Conservation (phyloP, 2,888 invertebrate genomes). For the Chloromyia formosa region DNA sequence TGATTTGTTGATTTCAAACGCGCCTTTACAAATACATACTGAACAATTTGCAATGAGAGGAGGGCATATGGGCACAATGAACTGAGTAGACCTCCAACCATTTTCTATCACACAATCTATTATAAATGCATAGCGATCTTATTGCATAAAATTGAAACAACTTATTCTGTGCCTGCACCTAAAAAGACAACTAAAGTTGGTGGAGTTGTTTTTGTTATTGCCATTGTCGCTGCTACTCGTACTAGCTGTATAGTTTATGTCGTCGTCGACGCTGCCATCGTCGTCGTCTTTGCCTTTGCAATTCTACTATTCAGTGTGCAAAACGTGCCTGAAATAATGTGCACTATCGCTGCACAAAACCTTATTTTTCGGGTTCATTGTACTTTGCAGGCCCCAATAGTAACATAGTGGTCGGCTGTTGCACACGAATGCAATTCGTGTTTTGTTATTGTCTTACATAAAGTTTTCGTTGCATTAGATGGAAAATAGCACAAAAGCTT, state of each 20-base stretch:
- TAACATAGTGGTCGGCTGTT: slow-evolving; percentile 14
- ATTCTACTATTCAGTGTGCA: slow-evolving; percentile 30
- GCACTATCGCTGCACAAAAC: slow-evolving; percentile 27
- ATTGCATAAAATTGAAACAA: slow-evolving; percentile 36
- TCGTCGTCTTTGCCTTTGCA: slow-evolving; percentile 13
- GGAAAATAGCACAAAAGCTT: slow-evolving; percentile 12
- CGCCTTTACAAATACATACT: not conserved
- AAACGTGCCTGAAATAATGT: slow-evolving; percentile 34
- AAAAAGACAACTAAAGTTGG: slow-evolving; percentile 20
- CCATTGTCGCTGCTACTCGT: not conserved
- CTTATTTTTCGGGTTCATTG: slow-evolving; percentile 36
- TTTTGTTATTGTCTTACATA: slow-evolving; percentile 27
- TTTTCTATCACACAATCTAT: slow-evolving; percentile 9
- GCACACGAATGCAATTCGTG: slow-evolving; percentile 29
- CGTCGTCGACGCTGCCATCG: not conserved
- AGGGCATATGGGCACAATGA: slow-evolving; percentile 21
- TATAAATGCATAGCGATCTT: slow-evolving; percentile 33
- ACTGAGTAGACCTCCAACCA: slow-evolving; percentile 29
- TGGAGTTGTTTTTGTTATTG: not conserved
- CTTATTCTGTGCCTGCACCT: slow-evolving; percentile 10
- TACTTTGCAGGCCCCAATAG: slow-evolving; percentile 25
- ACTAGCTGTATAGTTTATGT: not conserved
- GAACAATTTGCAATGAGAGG: slow-evolving; percentile 4
- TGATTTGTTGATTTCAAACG: not conserved
- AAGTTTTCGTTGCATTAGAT: slow-evolving; percentile 9